phyloP scores from a whole-genome alignment of 2,113 vertebrate species.

The Harpagus bidentatus region DNA sequence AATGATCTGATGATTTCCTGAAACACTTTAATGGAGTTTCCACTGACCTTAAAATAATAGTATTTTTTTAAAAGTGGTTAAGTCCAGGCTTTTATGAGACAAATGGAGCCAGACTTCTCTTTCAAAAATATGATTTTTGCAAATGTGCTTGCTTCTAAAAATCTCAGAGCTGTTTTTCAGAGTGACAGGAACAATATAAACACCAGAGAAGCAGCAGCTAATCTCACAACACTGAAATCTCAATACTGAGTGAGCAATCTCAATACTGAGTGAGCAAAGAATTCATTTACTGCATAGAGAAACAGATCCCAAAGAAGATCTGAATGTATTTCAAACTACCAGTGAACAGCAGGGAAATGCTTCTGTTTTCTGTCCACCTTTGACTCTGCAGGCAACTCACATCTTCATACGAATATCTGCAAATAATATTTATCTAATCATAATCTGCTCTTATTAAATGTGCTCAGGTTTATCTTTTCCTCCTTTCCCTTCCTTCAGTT shows the following conservation, averaged over 20 bases:
- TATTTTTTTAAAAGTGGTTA: neutral
- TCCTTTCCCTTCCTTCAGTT: neutral
- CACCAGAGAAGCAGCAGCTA: neutral
- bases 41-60: conserved; percentile 10
- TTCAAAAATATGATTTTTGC: neutral
- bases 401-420: neutral
- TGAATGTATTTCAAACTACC: neutral
- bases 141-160: neutral
- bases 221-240: neutral
- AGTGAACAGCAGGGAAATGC: neutral
- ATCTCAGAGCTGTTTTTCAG: neutral
- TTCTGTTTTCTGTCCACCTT: neutral
- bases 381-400: neutral
- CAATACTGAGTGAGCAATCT: neutral
- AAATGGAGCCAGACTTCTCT: neutral
- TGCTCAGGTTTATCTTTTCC: neutral
- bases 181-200: neutral
- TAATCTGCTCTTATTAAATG: neutral
- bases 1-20: neutral
- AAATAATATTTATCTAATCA: neutral
- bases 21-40: conserved; percentile 1
- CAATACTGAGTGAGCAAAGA: neutral
- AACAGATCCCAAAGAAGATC: neutral
- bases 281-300: neutral
- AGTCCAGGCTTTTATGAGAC: neutral